Conservation (phyloP, 2,888 invertebrate species). For the Branchellion lobata region DNA sequence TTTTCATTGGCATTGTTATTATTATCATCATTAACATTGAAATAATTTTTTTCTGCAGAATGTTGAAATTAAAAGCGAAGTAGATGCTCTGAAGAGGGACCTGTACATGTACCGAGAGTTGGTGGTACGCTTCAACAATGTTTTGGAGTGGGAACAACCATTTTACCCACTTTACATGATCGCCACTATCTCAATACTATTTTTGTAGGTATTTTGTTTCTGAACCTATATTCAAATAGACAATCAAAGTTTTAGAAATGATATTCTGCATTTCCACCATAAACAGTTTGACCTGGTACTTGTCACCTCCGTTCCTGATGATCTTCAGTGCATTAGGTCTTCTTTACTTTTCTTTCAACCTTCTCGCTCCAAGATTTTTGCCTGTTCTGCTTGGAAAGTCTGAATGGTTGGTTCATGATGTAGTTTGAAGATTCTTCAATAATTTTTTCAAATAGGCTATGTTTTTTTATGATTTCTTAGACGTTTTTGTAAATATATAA, state of each 20-base stretch:
- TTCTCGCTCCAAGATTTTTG: neutral
- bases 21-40: too few relatives aligned
- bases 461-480: too few relatives aligned
- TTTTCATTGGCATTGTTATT: too few relatives aligned
- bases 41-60: neutral
- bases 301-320: slow-evolving; percentile 1
- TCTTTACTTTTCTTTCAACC: neutral
- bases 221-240: too few relatives aligned
- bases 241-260: too few relatives aligned
- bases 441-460: too few relatives aligned
- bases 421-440: too few relatives aligned
- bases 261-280: too few relatives aligned
- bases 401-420: neutral
- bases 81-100: neutral
- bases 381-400: slow-evolving; percentile 8
- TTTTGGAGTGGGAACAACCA: slow-evolving; percentile 16
- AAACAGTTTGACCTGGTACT: neutral
- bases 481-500: too few relatives aligned
- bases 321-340: neutral
- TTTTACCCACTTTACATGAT: slow-evolving; percentile 11
- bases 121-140: slow-evolving; percentile 1
- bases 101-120: slow-evolving; percentile 1
- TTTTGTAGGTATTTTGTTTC: neutral
- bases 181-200: neutral
- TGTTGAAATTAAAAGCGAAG: neutral